Evolutionary conservation across 2,797 vertebrate species (phyloP).

Genomic region (Pangasius mekongensis): DNA sequence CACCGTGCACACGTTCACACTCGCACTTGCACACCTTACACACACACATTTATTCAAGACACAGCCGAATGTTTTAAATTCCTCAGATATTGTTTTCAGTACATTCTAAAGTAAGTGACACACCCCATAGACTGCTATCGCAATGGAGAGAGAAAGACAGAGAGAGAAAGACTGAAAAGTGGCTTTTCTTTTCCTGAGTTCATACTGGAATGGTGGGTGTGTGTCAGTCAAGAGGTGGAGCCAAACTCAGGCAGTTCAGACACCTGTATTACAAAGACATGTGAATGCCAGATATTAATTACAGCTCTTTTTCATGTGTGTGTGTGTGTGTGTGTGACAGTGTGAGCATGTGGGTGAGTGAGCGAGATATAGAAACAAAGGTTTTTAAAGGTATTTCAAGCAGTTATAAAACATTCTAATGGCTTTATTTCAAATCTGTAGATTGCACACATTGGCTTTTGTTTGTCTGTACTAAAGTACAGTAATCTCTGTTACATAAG

Average conservation of each 20-base stretch:
- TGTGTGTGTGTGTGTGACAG: too few species aligned
- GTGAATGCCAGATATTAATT: slow-evolving; percentile 14
- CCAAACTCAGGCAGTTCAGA: slow-evolving; percentile 12
- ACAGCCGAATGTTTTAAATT: not conserved
- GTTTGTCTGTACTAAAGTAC: not conserved
- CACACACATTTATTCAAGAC: slow-evolving; percentile 1
- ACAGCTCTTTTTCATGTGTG: not conserved
- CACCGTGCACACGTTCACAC: not conserved
- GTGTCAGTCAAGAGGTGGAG: slow-evolving; percentile 36
- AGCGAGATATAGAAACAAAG: not conserved
- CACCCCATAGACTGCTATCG: not conserved
- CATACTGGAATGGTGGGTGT: slow-evolving; percentile 39
- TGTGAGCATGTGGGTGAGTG: not conserved
- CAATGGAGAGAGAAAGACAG: not conserved
- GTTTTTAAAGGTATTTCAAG: not conserved
- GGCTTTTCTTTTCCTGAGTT: slow-evolving; percentile 19
- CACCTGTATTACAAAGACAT: not conserved
- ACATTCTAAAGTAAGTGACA: not conserved
- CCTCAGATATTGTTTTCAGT: slow-evolving; percentile 16
- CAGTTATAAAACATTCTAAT: not conserved
- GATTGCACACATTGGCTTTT: not conserved
- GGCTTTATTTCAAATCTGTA: not conserved
- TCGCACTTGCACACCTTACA: not conserved
- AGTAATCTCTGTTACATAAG: not conserved
- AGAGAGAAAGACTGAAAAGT: not conserved